Evolutionary conservation across 2,113 vertebrate genomes (phyloP), one percentile per base, ranked within the genome.

Genomic region (Rhinolophus sinicus): DNA sequence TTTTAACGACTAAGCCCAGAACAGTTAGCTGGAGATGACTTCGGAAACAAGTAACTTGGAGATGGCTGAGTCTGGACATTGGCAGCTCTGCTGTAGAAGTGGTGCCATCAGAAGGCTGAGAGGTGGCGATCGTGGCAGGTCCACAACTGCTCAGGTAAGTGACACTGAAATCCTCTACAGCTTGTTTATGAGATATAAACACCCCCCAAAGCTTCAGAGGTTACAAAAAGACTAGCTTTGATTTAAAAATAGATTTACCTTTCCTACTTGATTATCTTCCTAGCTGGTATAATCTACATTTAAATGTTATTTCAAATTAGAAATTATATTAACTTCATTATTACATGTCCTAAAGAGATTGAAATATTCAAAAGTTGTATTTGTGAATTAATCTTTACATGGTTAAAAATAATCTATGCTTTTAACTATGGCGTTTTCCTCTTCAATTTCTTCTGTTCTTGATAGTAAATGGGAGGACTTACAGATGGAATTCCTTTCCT

Each of bases 71-170:
- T 67, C 58, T 30, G 19, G 8, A 2, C 19, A 14, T 0, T 12
- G 62, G 52, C 26, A 60, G 47, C 89, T 60, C 5, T 64, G 38
- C 60, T 30, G 44, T 2, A 3, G 8, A 44, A 33, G 28, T 3
- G n/a, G n/a, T 15, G 13, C 47, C 8, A 0, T 3, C 3, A 3
- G 82, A 35, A 8, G 15, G 33, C 15, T 15, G 44, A 58, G 30
- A 54, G 7, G 73, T 14, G 0, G 47, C 5, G 0, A 0, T 10
- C 6, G 1, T 0, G 18, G 69, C 52, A 16, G 35, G 35, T 16
- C 22, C 19, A 19, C 15, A 58, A 28, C 28, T 65, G 73, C 72
- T 62, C 54, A 62, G 33, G 11, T 52, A 2, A 26, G 30, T 9
- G 15, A 64, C 64, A 22, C 0, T 6, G 33, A 52, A 6, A 64